Evolutionary conservation across 2,797 vertebrate genomes (phyloP), one percentile per base, ranked within the genome.

Genomic region (Semotilus atromaculatus): DNA sequence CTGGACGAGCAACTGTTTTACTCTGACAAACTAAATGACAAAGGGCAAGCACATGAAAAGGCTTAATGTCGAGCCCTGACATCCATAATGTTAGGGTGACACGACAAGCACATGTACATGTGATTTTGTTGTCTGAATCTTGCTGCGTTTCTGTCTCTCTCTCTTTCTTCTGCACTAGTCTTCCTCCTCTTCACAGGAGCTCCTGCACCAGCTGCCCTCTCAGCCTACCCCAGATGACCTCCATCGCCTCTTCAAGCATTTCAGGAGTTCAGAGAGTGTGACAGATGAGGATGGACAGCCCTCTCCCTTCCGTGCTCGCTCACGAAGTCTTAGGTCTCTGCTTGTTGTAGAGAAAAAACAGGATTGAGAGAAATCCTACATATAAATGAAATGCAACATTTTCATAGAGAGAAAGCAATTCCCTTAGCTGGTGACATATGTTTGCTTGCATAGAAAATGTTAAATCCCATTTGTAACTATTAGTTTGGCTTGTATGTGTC

Each of bases 221-320:
- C 98, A 99, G 90, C 98, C 98, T 45, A 99, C 98, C 0, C 95
- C 96, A 16, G 98, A 99, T 40, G 98, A 99, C 93, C 96, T 99
- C 77, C 96, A 97, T 93, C 98, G 99, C 93, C 96, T 99, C 89
- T 99, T 98, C 92, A 98, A 97, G 91, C 98, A 99, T 92, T 99
- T 99, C 93, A 97, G 98, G 88, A 99, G 98, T 91, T 95, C 98
- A 0, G 98, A 99, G 93, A 98, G 96, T 21, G 95, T 99, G 90
- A 94, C 94, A 0, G 98, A 98, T 0, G 98, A 99, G 80, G 98
- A 97, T 11, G 97, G 97, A 7, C 90, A 96, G 76, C 95, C 93
- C 64, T 96, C 96, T 4, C 96, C 86, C 4, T 94, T 94, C 92
- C 96, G 97, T 0, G 96, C 97, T 0, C 96, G 98, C 0, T 99